Conservation (phyloP, 1,140 invertebrate genomes). For the Acromyrmex echinatior region DNA sequence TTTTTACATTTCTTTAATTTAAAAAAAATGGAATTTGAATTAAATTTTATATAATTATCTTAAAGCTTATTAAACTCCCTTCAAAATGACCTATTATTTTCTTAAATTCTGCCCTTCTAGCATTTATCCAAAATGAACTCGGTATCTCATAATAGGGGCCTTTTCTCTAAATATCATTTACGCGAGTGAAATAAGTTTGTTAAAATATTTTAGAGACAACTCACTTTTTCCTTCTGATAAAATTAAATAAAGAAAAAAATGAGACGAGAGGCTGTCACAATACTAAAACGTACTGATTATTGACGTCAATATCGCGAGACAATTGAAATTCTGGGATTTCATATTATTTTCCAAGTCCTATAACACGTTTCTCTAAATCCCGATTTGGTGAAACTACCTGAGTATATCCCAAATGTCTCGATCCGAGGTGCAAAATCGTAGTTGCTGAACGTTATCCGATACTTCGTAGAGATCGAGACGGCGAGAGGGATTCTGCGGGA, state of each 20-base stretch:
- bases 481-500: slow-evolving; percentile 26
- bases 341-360: not conserved
- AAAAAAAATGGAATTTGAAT: no score
- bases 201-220: no score
- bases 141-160: no score
- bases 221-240: not conserved
- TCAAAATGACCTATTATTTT: no score
- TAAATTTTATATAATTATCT: no score
- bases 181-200: not conserved
- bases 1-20: no score
- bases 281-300: not conserved
- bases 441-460: slow-evolving; percentile 45
- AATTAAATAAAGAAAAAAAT: not conserved
- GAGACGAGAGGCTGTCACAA: no score
- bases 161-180: not conserved
- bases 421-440: slow-evolving; percentile 54
- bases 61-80: no score
- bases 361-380: slow-evolving; percentile 9
- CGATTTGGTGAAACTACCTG: not conserved
- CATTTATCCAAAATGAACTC: no score
- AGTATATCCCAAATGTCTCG: slow-evolving; percentile 9
- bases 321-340: not conserved
- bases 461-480: slow-evolving; percentile 34
- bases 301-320: not conserved
- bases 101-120: no score